A percentile compares a stretch with the other conserved stretches of the same genome.
phyloP scores from a whole-genome alignment of 2,797 vertebrate species.

The Chrysocyon brachyurus region DNA sequence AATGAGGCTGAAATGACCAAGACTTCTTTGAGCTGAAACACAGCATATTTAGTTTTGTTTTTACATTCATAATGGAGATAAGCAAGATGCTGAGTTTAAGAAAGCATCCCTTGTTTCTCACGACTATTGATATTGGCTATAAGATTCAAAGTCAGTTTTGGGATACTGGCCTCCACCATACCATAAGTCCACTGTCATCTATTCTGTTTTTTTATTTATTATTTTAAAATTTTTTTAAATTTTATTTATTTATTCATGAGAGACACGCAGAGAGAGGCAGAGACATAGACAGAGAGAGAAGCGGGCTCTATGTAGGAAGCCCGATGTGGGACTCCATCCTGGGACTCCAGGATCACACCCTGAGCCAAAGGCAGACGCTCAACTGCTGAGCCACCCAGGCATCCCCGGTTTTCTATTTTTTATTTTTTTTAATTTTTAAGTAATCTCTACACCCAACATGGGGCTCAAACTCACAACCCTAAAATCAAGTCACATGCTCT shows the following conservation, averaged over 20 bases:
- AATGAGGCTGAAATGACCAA: background rate
- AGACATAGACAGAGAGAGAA: too few species aligned
- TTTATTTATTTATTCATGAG: too few species aligned
- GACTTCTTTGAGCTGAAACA: background rate
- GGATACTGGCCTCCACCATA: background rate
- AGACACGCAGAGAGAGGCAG: too few species aligned
- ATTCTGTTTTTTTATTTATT: background rate
- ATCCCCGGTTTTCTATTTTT: background rate
- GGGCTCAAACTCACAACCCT: background rate
- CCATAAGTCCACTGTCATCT: background rate
- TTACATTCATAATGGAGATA: constrained; percentile 43
- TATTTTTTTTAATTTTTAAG: background rate
- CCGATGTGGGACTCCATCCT: too few species aligned
- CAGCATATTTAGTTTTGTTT: background rate
- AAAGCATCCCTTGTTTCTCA: constrained; percentile 61
- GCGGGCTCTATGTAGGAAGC: too few species aligned
- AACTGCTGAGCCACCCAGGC: too few species aligned
- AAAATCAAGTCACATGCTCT: background rate
- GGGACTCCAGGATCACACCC: too few species aligned
- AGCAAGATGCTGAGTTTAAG: background rate
- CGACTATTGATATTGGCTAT: constrained; percentile 58
- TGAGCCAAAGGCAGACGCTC: too few species aligned
- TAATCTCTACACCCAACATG: background rate
- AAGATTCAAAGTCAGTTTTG: constrained; percentile 60
- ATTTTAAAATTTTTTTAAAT: too few species aligned